These are phyloP conservation scores for Maylandia zebra DNA, from an alignment of 2,113 vertebrate species.

Conservation along the genomic window DNA sequence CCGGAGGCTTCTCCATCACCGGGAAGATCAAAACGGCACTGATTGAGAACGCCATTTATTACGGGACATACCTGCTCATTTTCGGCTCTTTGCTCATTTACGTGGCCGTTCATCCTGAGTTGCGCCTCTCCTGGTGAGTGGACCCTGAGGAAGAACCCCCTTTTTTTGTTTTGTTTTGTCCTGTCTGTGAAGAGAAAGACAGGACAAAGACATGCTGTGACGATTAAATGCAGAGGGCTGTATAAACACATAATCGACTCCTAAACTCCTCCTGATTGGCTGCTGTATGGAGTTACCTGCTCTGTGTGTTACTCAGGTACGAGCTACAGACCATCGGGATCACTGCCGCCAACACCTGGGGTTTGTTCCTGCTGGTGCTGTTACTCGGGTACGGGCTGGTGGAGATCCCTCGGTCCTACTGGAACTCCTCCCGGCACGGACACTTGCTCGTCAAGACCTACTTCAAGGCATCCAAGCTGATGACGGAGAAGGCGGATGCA, in stretches of 20 bases:
- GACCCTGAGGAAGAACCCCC: neutral
- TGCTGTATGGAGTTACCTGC: neutral
- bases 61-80: conserved; percentile 94
- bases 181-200: neutral
- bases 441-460: conserved; percentile 93
- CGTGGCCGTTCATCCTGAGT: conserved; percentile 86
- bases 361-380: conserved; percentile 92
- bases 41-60: conserved; percentile 97
- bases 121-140: conserved; percentile 87
- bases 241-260: neutral
- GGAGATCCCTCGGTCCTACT: conserved; percentile 93
- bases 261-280: neutral
- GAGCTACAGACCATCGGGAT: conserved; percentile 95
- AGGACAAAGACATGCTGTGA: neutral
- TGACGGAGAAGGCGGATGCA: conserved; percentile 95
- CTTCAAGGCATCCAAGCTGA: conserved; percentile 94
- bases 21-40: conserved; percentile 97
- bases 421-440: conserved; percentile 88
- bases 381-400: conserved; percentile 92
- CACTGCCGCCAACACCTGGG: conserved; percentile 97
- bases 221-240: neutral
- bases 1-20: conserved; percentile 93
- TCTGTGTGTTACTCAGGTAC: conserved; percentile 69
- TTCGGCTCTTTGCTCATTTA: conserved; percentile 97
- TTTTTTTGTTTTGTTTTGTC: neutral